phyloP scores from a whole-genome alignment of 2,888 invertebrate species.

The Chloroclysta siterata region DNA sequence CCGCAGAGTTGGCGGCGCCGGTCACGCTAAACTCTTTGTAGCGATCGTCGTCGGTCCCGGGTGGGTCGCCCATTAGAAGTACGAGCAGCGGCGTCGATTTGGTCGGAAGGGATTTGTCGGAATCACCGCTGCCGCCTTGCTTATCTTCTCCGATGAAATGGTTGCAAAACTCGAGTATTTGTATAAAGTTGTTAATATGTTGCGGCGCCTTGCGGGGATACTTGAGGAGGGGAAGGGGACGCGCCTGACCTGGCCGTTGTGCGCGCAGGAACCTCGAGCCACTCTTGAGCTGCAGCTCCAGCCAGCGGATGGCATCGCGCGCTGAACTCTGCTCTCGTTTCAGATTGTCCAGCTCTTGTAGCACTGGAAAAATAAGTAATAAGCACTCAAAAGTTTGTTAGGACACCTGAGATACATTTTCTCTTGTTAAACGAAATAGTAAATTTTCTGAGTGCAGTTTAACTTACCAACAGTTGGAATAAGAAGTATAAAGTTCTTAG shows the following conservation, averaged over 20 bases:
- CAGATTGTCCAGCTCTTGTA: constrained; percentile 94
- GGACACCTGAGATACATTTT: background rate
- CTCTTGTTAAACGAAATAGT: background rate
- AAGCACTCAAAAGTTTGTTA: background rate
- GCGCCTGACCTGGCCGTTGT: constrained; percentile 93
- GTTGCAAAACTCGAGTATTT: constrained; percentile 93
- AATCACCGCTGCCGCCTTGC: constrained; percentile 70
- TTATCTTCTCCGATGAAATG: constrained; percentile 86
- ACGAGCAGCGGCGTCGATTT: constrained; percentile 88
- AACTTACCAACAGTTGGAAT: constrained; percentile 94
- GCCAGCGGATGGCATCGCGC: constrained; percentile 96
- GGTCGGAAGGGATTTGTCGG: constrained; percentile 58
- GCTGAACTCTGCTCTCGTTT: constrained; percentile 94
- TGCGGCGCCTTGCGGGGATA: constrained; percentile 75
- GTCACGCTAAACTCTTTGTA: constrained; percentile 89
- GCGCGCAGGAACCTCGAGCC: constrained; percentile 95
- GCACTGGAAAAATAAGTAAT: constrained; percentile 87
- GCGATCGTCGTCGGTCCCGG: constrained; percentile 76
- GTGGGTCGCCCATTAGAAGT: constrained; percentile 88
- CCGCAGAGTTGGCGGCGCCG: constrained; percentile 91
- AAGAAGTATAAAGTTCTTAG: constrained; percentile 93
- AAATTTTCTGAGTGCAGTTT: background rate
- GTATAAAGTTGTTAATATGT: constrained; percentile 88
- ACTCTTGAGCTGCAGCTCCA: constrained; percentile 93
- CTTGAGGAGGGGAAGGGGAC: constrained; percentile 86